phyloP scores from a whole-genome alignment of 2,797 vertebrate species.

The Xenentodon cancila region DNA sequence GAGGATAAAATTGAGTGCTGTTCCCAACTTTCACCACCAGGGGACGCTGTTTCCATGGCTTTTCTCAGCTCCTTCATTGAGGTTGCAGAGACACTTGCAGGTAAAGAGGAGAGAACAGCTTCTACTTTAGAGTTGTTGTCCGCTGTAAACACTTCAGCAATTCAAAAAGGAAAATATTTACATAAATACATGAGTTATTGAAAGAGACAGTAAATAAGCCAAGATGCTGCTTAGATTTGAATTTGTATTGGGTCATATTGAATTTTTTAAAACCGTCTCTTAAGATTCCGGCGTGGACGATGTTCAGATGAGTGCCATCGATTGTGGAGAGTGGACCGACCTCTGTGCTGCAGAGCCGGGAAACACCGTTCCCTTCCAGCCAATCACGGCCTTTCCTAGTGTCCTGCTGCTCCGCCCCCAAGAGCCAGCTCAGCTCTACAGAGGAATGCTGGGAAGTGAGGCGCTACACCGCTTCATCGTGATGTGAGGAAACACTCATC shows the following conservation, averaged over 20 bases:
- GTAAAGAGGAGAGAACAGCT: slow-evolving; percentile 68
- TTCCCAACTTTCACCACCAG: slow-evolving; percentile 72
- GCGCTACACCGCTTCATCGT: slow-evolving; percentile 87
- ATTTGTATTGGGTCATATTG: not conserved
- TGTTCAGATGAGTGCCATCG: slow-evolving; percentile 80
- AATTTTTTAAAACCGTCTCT: not conserved
- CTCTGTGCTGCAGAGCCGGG: slow-evolving; percentile 83
- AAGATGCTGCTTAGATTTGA: not conserved
- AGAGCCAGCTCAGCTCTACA: slow-evolving; percentile 72
- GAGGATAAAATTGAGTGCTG: not conserved
- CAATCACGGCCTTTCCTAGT: slow-evolving; percentile 85
- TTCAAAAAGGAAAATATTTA: no score
- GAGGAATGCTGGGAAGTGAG: slow-evolving; percentile 86
- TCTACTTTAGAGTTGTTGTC: no score
- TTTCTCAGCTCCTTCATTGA: slow-evolving; percentile 86
- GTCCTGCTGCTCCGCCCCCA: slow-evolving; percentile 81
- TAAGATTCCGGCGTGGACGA: slow-evolving; percentile 63
- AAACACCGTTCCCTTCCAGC: slow-evolving; percentile 51
- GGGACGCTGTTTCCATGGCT: slow-evolving; percentile 90
- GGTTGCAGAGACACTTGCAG: slow-evolving; percentile 85
- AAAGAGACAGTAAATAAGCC: no score
- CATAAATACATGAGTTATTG: no score
- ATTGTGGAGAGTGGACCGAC: slow-evolving; percentile 92
- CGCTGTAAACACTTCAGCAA: no score
- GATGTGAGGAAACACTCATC: slow-evolving; percentile 81